These are phyloP conservation scores for Umimayanthus kanabou DNA, from an alignment of 92 coral and sea anemone species.

Conservation along the genomic window DNA sequence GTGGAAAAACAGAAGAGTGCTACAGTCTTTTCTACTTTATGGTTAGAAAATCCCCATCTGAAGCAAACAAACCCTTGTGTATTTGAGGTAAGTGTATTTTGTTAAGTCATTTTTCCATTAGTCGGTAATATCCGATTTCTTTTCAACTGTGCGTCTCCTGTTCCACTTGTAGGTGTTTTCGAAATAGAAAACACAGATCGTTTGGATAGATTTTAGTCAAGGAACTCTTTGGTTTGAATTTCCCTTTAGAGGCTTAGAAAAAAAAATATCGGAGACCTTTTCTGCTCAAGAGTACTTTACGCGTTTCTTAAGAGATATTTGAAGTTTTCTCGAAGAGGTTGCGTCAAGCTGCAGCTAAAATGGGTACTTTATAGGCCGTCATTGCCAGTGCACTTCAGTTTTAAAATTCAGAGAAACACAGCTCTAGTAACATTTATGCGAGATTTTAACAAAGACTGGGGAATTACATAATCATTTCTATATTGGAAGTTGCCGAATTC, in stretches of 20 bases:
- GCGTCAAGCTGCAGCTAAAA: neutral
- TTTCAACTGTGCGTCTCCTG: neutral
- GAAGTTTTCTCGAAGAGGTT: neutral
- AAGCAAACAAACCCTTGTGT: constrained; percentile 33
- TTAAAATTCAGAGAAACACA: too few relatives aligned
- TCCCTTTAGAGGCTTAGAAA: neutral
- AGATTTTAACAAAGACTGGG: neutral
- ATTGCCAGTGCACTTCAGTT: too few relatives aligned
- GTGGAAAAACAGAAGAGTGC: neutral
- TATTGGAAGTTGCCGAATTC: neutral
- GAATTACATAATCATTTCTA: too few relatives aligned
- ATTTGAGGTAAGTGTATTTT: constrained; percentile 28
- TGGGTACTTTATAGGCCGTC: too few relatives aligned
- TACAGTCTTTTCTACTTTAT: neutral
- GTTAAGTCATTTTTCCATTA: constrained; percentile 23
- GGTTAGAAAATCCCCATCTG: constrained; percentile 34
- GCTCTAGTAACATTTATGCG: neutral
- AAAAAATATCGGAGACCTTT: neutral
- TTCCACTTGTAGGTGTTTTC: neutral
- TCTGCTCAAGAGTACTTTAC: neutral
- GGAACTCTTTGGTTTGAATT: neutral
- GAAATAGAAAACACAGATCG: neutral
- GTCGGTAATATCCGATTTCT: constrained; percentile 30
- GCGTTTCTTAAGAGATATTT: neutral
- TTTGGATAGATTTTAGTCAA: constrained; percentile 15